These are phyloP conservation scores for Sinopyrophorus schimmeli DNA, from an alignment of 2,888 invertebrate species.

Conservation along the genomic window DNA sequence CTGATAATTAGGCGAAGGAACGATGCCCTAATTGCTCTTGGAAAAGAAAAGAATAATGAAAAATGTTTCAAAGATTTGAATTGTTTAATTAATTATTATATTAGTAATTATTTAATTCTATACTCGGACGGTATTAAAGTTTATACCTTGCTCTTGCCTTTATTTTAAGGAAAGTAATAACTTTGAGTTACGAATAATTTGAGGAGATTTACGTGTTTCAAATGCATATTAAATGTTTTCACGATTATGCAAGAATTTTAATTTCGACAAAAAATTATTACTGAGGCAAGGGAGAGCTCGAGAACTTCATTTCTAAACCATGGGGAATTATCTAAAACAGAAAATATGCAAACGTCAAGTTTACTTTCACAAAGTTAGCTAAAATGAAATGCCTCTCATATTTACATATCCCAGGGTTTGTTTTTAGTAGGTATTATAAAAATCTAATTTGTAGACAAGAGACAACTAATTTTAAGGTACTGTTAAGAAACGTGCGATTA, in stretches of 20 bases:
- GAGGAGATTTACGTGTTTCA: not conserved
- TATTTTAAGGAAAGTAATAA: not conserved
- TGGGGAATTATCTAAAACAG: conserved; percentile 5
- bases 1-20: conserved; percentile 58
- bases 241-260: too few relatives aligned
- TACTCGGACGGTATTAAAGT: conserved; percentile 58
- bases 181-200: not conserved
- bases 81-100: conserved; percentile 61
- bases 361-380: not conserved
- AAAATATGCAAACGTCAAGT: not conserved
- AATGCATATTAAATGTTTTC: not conserved
- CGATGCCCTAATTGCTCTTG: conserved; percentile 61
- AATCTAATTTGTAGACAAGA: too few relatives aligned
- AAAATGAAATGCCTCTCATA: not conserved
- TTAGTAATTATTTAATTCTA: conserved; percentile 59
- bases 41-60: conserved; percentile 60
- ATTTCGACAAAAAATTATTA: too few relatives aligned
- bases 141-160: conserved; percentile 59
- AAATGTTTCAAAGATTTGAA: conserved; percentile 59
- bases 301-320: conserved; percentile 4
- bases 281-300: conserved; percentile 3
- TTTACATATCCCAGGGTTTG: not conserved
- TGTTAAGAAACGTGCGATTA: too few relatives aligned
- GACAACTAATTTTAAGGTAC: too few relatives aligned
- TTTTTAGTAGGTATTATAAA: too few relatives aligned